Evolutionary conservation across 37 sponge, comb jelly and placozoan species (phyloP).

Genomic region (Beroe ovata): DNA sequence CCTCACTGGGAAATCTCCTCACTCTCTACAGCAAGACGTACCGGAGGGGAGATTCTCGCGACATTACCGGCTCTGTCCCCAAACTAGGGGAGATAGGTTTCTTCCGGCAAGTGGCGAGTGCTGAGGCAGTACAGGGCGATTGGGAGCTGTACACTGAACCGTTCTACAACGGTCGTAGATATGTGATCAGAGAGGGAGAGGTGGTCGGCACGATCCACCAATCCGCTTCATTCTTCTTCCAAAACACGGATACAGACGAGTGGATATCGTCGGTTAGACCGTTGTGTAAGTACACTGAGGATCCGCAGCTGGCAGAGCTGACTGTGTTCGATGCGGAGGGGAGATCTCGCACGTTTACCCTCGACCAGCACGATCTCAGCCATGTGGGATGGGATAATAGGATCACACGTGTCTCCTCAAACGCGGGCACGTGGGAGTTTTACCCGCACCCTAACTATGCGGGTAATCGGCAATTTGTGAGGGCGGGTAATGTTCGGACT

Average conservation of each 20-base stretch:
- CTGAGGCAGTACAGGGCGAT: background rate
- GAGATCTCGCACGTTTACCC: background rate
- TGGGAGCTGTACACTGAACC: background rate
- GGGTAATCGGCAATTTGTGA: background rate
- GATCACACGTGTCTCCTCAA: background rate
- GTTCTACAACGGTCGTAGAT: background rate
- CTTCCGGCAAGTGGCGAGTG: background rate
- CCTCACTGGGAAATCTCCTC: background rate
- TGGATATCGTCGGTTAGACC: background rate
- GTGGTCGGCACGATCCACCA: background rate
- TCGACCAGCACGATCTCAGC: background rate
- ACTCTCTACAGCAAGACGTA: background rate
- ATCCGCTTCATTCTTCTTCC: background rate
- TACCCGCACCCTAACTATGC: background rate
- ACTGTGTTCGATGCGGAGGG: background rate
- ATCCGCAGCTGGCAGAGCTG: background rate
- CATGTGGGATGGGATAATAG: background rate
- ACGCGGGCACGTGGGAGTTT: background rate
- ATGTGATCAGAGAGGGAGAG: background rate
- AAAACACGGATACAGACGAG: background rate
- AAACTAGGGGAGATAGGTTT: background rate
- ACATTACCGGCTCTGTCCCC: background rate
- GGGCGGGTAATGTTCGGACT: background rate
- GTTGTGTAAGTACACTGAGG: background rate
- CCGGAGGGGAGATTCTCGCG: background rate